Evolutionary conservation across 2,888 invertebrate genomes (phyloP).

Genomic region (Dolichopus griseipennis): DNA sequence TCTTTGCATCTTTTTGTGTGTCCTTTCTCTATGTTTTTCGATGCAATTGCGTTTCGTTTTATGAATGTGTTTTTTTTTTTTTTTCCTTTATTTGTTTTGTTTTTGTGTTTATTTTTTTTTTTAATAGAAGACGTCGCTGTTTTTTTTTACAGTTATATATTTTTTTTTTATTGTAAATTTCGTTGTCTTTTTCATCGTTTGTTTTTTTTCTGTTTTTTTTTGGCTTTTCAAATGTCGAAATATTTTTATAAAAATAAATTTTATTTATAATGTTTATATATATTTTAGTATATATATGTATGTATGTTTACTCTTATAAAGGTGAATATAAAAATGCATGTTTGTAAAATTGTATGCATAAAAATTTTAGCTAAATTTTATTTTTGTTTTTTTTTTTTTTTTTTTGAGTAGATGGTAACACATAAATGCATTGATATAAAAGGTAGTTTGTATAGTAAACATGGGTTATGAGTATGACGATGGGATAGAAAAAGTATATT

Average conservation of each 20-base stretch:
- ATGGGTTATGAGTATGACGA: too few relatives aligned
- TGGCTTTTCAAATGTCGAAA: constrained; percentile 10
- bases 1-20: neutral
- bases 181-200: constrained; percentile 9
- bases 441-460: too few relatives aligned
- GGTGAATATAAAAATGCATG: too few relatives aligned
- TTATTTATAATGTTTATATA: too few relatives aligned
- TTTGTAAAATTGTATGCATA: too few relatives aligned
- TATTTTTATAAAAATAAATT: neutral
- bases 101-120: neutral
- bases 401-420: too few relatives aligned
- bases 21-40: constrained; percentile 14
- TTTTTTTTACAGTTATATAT: constrained; percentile 17
- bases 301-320: too few relatives aligned
- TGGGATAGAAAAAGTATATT: too few relatives aligned
- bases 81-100: neutral
- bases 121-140: constrained; percentile 11
- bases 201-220: too few relatives aligned
- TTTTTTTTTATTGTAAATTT: constrained; percentile 15
- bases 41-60: constrained; percentile 15
- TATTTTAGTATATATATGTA: neutral
- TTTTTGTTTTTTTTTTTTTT: too few relatives aligned
- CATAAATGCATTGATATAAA: too few relatives aligned
- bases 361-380: too few relatives aligned
- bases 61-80: neutral